A percentile compares a stretch with the other conserved stretches of the same genome.
Evolutionary conservation across 2,113 vertebrate genomes (phyloP).

Genomic region (Leptobrachium ailaonicum): DNA sequence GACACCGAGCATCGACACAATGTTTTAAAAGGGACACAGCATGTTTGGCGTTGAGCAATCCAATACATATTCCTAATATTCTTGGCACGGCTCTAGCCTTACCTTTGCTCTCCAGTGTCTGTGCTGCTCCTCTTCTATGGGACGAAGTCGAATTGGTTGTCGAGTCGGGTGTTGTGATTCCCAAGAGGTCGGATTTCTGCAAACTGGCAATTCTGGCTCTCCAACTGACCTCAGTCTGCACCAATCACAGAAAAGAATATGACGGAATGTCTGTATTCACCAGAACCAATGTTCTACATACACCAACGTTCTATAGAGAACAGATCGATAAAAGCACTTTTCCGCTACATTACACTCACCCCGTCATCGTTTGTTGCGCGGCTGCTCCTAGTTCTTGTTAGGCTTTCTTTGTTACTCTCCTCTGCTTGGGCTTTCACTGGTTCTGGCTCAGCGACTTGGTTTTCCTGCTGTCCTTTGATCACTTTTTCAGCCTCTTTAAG

Average conservation of each 20-base stretch:
- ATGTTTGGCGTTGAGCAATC: too few relatives aligned
- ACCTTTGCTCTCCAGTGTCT: conserved; percentile 39
- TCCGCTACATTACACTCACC: not conserved
- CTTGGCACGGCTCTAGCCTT: not conserved
- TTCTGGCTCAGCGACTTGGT: conserved; percentile 46
- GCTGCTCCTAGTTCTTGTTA: conserved; percentile 19
- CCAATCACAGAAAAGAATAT: not conserved
- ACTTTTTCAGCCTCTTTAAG: conserved; percentile 85
- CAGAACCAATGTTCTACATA: not conserved
- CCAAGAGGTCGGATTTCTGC: conserved; percentile 79
- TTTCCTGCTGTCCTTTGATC: conserved; percentile 52
- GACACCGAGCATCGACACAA: not conserved
- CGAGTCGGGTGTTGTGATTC: conserved; percentile 72
- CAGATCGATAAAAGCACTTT: not conserved
- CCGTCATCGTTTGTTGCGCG: conserved; percentile 26
- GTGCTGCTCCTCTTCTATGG: conserved; percentile 11
- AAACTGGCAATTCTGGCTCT: conserved; percentile 78
- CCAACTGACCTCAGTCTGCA: conserved; percentile 73
- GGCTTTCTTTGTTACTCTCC: conserved; percentile 37
- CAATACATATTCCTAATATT: too few relatives aligned
- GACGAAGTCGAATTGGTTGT: not conserved
- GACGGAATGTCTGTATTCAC: not conserved
- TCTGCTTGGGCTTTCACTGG: conserved; percentile 40
- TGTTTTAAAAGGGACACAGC: not conserved
- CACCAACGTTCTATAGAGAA: too few relatives aligned